Evolutionary conservation across 2,113 vertebrate genomes (phyloP).

Genomic region (Naja naja): DNA sequence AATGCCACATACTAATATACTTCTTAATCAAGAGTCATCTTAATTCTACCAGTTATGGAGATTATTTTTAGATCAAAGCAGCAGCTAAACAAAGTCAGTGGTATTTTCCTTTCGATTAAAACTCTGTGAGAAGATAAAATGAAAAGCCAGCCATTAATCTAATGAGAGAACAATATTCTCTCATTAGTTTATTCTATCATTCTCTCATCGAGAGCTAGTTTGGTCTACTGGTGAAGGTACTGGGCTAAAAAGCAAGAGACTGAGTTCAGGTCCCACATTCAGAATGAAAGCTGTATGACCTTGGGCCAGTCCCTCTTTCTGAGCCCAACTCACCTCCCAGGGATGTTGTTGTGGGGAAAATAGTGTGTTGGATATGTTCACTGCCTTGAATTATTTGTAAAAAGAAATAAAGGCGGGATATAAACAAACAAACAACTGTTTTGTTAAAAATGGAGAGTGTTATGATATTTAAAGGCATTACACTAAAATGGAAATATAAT

Average conservation of each 20-base stretch:
- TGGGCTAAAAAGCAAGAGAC: neutral
- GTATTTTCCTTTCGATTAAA: constrained; percentile 9
- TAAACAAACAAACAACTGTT: neutral
- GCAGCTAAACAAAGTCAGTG: constrained; percentile 21
- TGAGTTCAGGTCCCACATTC: neutral
- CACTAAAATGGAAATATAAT: neutral
- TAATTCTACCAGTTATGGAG: constrained; percentile 56
- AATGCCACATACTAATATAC: constrained; percentile 12
- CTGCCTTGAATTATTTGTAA: no score
- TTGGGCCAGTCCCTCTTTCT: neutral
- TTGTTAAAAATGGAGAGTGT: neutral
- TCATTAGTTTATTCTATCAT: neutral
- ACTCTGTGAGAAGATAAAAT: neutral
- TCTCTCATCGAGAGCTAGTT: neutral
- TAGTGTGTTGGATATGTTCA: no score
- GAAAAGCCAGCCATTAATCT: neutral
- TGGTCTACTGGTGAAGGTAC: neutral
- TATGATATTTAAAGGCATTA: neutral
- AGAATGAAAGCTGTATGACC: neutral
- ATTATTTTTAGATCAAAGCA: constrained; percentile 61
- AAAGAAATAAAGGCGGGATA: no score
- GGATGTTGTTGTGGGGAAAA: no score
- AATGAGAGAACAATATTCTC: neutral
- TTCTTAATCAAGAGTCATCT: constrained; percentile 19
- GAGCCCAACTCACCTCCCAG: no score